Conservation (phyloP, 2,113 vertebrate genomes). For the Corvus hawaiiensis region DNA sequence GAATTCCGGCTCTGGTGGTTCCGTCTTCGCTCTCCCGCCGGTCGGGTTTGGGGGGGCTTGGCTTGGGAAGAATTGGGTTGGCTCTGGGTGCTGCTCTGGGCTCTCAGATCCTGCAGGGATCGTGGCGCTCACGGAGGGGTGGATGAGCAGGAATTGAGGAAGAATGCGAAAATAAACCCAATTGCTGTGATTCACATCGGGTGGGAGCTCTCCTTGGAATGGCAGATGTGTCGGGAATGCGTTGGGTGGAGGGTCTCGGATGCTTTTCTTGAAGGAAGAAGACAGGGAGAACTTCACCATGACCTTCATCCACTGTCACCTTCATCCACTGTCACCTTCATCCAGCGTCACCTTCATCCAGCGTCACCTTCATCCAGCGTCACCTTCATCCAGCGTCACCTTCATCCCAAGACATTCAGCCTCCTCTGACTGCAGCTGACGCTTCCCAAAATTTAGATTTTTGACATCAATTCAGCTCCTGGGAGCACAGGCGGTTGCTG, state of each 20-base stretch:
- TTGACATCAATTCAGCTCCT: background rate
- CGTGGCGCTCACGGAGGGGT: fast-evolving
- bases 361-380: fast-evolving
- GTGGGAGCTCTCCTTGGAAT: background rate
- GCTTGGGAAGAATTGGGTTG: fast-evolving
- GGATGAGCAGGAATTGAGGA: background rate
- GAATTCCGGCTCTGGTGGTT: background rate
- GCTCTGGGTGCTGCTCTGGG: fast-evolving
- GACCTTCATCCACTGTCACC: background rate
- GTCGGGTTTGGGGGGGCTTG: fast-evolving
- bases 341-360: background rate
- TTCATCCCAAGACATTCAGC: background rate
- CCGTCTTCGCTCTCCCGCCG: fast-evolving
- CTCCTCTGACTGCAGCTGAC: background rate
- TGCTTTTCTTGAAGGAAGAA: background rate
- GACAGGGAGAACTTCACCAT: background rate
- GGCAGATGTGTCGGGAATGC: fast-evolving
- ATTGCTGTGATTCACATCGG: fast-evolving
- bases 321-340: background rate
- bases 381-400: fast-evolving
- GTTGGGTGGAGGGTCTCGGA: background rate
- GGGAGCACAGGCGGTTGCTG: fast-evolving
- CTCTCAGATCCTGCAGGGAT: fast-evolving
- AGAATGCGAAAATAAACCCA: background rate
- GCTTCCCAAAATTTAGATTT: background rate